Base-by-base conservation (phyloP, 2,797 vertebrate genomes). In the Antrozous pallidus region DNA sequence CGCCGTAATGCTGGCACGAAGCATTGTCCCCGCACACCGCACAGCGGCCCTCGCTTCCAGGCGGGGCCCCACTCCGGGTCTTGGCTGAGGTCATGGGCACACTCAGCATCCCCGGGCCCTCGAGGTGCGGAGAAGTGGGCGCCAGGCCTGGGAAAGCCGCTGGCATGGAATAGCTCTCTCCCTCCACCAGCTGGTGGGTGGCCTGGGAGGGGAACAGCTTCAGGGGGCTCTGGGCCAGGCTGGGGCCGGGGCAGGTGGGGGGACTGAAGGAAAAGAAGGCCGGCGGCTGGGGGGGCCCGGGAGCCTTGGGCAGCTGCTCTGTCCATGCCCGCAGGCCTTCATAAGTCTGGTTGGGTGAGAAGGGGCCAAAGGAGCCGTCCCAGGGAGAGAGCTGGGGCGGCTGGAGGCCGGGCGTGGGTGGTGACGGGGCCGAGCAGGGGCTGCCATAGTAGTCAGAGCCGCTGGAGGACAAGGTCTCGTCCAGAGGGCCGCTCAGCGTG, bases 11-110 rank as follows among this genome's bases (percentile, higher is more conserved):
- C 98, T 99, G 99, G 96, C 99, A 99, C 0, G 99, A 99, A 2
- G 99, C 99, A 0, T 99, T 99, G 98, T 99, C 99, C 42, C 99
- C 99, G 49, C 99, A 99, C 77, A 99, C 99, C 0, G 99, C 99
- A 63, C 99, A 99, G 95, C 98, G 98, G 0, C 99, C 99, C 96
- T 99, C 99, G 0, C 96, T 98, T 40, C 98, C 98, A 20, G 97
- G 98, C 0, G 98, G 98, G 73, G 86, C 75, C 42, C 96, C 97
- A 82, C 98, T 98, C 65, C 98, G 98, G 13, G 96, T 90, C 96
- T 99, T 99, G 87, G 98, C 86, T 6, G 99, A 98, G 2, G 97
- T 94, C 94, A 98, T 94, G 0, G 97, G 95, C 40, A 96, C 98
- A 17, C 99, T 99, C 84, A 98, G 92, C 69, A 95, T 88, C 91